Conservation (phyloP, 2,888 invertebrate genomes). For the Heliothis peltigera region DNA sequence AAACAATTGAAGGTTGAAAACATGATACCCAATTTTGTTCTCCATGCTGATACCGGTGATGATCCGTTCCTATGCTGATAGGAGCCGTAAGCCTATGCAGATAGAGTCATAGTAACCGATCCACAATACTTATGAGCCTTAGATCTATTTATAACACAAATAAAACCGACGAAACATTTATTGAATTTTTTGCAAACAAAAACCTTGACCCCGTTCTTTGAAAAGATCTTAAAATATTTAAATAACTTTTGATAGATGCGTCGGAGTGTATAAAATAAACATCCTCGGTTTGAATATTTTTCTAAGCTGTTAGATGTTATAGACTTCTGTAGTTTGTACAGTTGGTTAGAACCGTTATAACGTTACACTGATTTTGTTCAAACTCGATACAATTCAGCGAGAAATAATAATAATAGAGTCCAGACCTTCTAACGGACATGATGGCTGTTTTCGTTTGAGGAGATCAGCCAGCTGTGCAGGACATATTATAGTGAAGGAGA, state of each 20-base stretch:
- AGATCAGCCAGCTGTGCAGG: no score
- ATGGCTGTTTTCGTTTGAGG: no score
- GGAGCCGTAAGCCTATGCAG: no score
- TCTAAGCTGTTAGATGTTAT: conserved; percentile 2
- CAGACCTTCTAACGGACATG: no score
- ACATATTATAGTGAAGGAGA: no score
- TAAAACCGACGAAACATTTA: conserved; percentile 12
- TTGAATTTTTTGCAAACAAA: conserved; percentile 17
- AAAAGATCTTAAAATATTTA: conserved; percentile 21
- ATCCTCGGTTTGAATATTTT: conserved; percentile 18
- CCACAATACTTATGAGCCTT: background rate
- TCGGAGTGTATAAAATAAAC: conserved; percentile 18
- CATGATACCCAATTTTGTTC: no score
- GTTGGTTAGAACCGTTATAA: background rate
- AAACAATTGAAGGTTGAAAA: no score
- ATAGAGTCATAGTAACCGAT: background rate
- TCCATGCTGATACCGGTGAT: no score
- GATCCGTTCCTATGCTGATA: no score
- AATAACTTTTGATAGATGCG: conserved; percentile 16
- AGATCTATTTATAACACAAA: conserved; percentile 16
- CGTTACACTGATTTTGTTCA: background rate
- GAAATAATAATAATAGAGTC: background rate
- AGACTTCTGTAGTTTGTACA: background rate
- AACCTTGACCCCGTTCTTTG: conserved; percentile 22
- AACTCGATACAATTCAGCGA: background rate